Evolutionary conservation across 2,797 vertebrate species (phyloP).

Genomic region (Poliocrania exsul): DNA sequence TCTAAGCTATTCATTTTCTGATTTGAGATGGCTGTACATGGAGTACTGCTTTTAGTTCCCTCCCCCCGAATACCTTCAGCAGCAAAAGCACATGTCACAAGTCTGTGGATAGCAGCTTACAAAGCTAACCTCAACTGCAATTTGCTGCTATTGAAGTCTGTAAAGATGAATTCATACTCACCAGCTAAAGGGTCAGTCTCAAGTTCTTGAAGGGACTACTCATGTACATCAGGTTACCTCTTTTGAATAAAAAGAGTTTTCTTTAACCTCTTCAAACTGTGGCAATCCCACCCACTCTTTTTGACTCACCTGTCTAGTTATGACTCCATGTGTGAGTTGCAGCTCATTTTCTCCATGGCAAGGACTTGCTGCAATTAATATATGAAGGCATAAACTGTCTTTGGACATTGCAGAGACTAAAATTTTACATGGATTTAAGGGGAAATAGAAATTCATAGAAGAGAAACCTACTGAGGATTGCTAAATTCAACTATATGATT

Average conservation of each 20-base stretch:
- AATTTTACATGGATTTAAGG: not conserved
- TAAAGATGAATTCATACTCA: not conserved
- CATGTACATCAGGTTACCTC: not conserved
- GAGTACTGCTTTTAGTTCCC: not conserved
- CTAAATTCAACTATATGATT: not conserved
- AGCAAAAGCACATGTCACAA: conserved; percentile 17
- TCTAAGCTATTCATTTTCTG: conserved; percentile 33
- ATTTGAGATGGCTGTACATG: not conserved
- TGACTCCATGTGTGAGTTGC: not conserved
- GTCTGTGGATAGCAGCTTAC: conserved; percentile 12
- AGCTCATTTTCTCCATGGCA: not conserved
- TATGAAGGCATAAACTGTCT: not conserved
- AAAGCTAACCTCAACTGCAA: not conserved
- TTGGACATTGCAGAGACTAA: not conserved
- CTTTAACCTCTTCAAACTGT: not conserved
- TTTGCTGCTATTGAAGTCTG: not conserved
- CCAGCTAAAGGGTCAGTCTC: not conserved
- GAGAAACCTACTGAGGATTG: not conserved
- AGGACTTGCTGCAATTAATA: not conserved
- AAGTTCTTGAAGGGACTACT: not conserved
- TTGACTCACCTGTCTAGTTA: not conserved
- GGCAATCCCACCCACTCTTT: not conserved
- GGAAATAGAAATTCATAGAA: not conserved
- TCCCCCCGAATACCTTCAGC: not conserved
- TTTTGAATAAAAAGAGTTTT: not conserved